Conservation (phyloP, 2,797 vertebrate genomes). For the Anguilla marmorata region DNA sequence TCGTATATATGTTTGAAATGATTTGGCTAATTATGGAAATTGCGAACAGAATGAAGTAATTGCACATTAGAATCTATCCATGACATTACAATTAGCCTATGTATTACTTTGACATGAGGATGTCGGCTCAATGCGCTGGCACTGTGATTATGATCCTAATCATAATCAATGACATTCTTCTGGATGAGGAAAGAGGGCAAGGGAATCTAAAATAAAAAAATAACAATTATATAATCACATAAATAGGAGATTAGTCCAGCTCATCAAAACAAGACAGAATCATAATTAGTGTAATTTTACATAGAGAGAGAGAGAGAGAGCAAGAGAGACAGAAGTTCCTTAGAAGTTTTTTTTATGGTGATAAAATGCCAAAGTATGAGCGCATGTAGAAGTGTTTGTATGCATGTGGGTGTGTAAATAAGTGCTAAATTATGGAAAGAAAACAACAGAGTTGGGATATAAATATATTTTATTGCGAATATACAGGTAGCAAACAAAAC, state of each 20-base stretch:
- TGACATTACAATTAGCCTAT: conserved; percentile 14
- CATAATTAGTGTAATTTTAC: not conserved
- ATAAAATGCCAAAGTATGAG: not conserved
- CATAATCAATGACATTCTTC: not conserved
- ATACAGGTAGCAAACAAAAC: too few relatives aligned
- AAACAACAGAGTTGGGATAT: too few relatives aligned
- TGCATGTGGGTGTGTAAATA: not conserved
- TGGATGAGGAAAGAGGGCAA: not conserved
- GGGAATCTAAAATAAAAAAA: not conserved
- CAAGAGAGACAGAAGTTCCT: not conserved
- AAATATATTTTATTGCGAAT: too few relatives aligned
- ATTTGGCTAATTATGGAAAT: not conserved
- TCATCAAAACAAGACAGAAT: not conserved
- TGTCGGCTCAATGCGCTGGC: not conserved
- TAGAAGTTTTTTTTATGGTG: not conserved
- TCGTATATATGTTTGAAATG: conserved; percentile 7
- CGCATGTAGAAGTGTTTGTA: not conserved
- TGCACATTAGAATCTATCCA: conserved; percentile 9
- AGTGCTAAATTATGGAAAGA: not conserved
- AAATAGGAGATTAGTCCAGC: not conserved
- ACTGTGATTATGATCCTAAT: conserved; percentile 1
- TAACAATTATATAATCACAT: not conserved
- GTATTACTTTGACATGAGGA: conserved; percentile 11
- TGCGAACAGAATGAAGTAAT: conserved; percentile 15
- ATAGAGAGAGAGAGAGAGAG: not conserved